These are phyloP conservation scores for Ectropis crepuscularia DNA, from an alignment of 2,888 invertebrate species.

Conservation along the genomic window DNA sequence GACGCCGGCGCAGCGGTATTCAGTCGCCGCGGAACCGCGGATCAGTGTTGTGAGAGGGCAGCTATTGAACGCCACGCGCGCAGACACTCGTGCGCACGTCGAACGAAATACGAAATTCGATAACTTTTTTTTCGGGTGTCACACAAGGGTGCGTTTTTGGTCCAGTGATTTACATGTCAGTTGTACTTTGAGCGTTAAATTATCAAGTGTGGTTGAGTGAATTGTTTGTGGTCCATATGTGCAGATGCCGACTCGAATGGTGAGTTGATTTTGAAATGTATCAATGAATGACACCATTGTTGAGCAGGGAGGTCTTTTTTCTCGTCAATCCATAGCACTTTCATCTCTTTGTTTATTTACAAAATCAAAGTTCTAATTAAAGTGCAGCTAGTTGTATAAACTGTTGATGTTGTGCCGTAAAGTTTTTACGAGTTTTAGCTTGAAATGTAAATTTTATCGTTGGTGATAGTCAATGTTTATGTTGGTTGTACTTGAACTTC, in stretches of 20 bases:
- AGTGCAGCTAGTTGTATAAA: conserved; percentile 60
- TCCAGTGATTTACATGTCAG: conserved; percentile 59
- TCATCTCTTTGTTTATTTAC: conserved; percentile 67
- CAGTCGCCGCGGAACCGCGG: conserved; percentile 66
- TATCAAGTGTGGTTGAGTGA: conserved; percentile 56
- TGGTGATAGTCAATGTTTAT: conserved; percentile 44
- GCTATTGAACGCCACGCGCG: conserved; percentile 70
- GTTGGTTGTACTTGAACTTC: conserved; percentile 43
- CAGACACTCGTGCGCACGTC: conserved; percentile 59
- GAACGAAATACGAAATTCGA: conserved; percentile 65
- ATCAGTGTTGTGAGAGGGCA: conserved; percentile 67
- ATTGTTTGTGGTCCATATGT: conserved; percentile 62
- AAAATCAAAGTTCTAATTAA: conserved; percentile 73
- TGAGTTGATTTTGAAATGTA: conserved; percentile 68
- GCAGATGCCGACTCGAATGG: conserved; percentile 76
- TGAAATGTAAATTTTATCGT: conserved; percentile 71
- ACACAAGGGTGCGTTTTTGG: conserved; percentile 65
- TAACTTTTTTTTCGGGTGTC: conserved; percentile 56
- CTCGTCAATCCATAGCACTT: conserved; percentile 63
- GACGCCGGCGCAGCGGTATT: conserved; percentile 66
- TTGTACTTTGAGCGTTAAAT: conserved; percentile 37
- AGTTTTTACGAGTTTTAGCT: conserved; percentile 68
- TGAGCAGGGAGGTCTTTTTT: conserved; percentile 63
- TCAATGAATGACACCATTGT: conserved; percentile 74
- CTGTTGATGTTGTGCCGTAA: conserved; percentile 60